Percentiles rank a stretch among this genome's conserved stretches.
These are phyloP conservation scores for Dendrocincla fuliginosa DNA, from an alignment of 2,797 vertebrate species.

Conservation along the genomic window DNA sequence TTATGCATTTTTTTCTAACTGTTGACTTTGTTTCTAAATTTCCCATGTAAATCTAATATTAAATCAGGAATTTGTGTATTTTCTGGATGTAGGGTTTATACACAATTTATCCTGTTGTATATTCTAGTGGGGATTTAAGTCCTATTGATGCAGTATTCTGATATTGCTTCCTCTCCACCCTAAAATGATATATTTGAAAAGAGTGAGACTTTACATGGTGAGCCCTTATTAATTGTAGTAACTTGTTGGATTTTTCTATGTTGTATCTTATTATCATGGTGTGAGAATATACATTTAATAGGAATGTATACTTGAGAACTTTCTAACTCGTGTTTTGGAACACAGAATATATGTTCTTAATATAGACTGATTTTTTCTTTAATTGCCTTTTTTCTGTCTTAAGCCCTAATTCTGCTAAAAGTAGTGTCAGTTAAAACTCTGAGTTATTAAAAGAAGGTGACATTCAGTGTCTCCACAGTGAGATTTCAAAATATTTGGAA, in stretches of 20 bases:
- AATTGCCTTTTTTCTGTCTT: neutral
- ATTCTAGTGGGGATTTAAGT: neutral
- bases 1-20: conserved; percentile 6
- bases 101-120: neutral
- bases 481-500: conserved; percentile 66
- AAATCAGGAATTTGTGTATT: neutral
- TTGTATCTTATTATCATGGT: neutral
- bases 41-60: neutral
- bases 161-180: neutral
- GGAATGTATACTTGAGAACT: neutral
- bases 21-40: conserved; percentile 51
- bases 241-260: conserved; percentile 41
- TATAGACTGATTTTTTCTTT: neutral
- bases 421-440: conserved; percentile 39
- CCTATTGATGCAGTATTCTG: neutral
- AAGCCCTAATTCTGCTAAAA: neutral
- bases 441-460: conserved; percentile 30
- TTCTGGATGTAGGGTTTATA: neutral
- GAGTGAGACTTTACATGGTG: neutral
- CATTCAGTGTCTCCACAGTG: conserved; percentile 28
- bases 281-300: neutral
- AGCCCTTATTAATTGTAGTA: neutral
- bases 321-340: neutral
- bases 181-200: neutral
- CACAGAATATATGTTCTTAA: neutral